phyloP scores from a whole-genome alignment of 2,113 vertebrate genomes.

The Tetrao urogallus region DNA sequence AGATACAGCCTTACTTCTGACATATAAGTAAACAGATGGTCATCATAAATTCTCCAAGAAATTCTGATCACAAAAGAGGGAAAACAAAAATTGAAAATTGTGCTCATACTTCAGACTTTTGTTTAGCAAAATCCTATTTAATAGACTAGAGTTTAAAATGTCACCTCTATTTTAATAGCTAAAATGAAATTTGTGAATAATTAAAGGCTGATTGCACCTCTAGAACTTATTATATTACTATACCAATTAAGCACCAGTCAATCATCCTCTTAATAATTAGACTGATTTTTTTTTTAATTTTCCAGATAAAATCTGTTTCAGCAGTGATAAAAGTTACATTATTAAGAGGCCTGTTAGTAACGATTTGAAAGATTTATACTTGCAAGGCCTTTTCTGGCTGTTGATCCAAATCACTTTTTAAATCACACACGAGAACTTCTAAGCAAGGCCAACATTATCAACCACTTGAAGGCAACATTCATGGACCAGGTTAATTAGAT shows the following conservation, averaged over 20 bases:
- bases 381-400: neutral
- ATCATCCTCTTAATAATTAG: neutral
- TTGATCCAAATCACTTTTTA: neutral
- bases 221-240: neutral
- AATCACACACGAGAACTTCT: neutral
- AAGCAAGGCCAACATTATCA: neutral
- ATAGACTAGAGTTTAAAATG: neutral
- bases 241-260: neutral
- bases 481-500: rapidly evolving
- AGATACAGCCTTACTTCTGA: conserved; percentile 22
- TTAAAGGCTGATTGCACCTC: neutral
- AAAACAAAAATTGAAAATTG: neutral
- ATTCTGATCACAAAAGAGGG: neutral
- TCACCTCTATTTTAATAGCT: neutral
- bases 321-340: neutral
- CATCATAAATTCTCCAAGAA: conserved; percentile 29
- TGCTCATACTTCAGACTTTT: neutral
- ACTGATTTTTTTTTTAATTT: neutral
- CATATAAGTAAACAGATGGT: conserved; percentile 33
- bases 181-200: neutral
- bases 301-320: neutral
- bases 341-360: neutral
- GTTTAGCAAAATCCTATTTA: neutral
- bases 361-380: neutral
- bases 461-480: rapidly evolving